Percentiles rank a stretch among this genome's conserved stretches.
These are phyloP conservation scores for Drosophila setifemur DNA, from an alignment of 1,140 invertebrate species.

Conservation along the genomic window DNA sequence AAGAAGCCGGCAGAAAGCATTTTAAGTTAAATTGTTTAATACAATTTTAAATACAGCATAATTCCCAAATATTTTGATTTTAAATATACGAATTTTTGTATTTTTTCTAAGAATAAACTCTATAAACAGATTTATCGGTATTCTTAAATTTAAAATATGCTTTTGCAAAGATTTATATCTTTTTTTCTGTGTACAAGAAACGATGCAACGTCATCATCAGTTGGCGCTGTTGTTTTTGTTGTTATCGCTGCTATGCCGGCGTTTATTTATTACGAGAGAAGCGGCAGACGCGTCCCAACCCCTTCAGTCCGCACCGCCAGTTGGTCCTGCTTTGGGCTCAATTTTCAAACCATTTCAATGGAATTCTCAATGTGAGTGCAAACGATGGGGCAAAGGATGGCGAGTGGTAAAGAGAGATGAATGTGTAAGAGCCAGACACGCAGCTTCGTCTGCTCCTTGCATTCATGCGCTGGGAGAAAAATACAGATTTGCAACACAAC, in stretches of 20 bases:
- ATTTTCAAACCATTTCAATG: slow-evolving; percentile 79
- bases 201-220: slow-evolving; percentile 42
- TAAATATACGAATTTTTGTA: too few species aligned
- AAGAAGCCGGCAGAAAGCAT: neutral
- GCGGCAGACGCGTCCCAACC: slow-evolving; percentile 51
- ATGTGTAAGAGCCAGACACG: slow-evolving; percentile 49
- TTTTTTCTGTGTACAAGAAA: slow-evolving; percentile 5
- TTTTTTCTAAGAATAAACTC: too few species aligned
- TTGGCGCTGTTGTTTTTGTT: slow-evolving; percentile 19
- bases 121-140: too few species aligned
- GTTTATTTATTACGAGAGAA: slow-evolving; percentile 74
- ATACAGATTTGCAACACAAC: too few species aligned
- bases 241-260: slow-evolving; percentile 35
- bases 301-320: neutral
- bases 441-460: slow-evolving; percentile 23
- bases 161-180: too few species aligned
- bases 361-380: slow-evolving; percentile 59
- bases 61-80: neutral
- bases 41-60: neutral
- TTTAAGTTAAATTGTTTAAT: too few species aligned
- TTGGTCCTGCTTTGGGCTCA: slow-evolving; percentile 48
- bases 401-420: slow-evolving; percentile 9
- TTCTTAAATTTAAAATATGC: too few species aligned
- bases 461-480: neutral
- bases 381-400: slow-evolving; percentile 20